A percentile compares a stretch with the other conserved stretches of the same genome.
Evolutionary conservation across 1,140 invertebrate species (phyloP).

Genomic region (Rhopalosiphum maidis): DNA sequence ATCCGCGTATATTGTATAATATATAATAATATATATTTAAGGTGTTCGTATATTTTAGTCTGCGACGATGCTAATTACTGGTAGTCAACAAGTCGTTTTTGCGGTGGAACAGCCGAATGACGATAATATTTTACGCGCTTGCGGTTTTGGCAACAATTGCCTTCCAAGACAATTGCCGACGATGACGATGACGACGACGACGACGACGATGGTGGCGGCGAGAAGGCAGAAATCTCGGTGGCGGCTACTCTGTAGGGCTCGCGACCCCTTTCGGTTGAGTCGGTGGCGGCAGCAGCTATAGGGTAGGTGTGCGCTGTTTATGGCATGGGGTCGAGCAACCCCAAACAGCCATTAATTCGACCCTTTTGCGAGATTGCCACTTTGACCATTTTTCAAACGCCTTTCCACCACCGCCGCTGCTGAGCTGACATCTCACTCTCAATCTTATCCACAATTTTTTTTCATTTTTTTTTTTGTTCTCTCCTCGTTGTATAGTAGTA

Average conservation of each 20-base stretch:
- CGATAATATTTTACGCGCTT: constrained; percentile 40
- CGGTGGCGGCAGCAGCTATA: not conserved
- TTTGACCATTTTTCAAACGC: constrained; percentile 57
- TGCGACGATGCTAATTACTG: not conserved
- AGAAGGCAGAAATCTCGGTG: constrained; percentile 46
- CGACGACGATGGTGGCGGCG: not conserved
- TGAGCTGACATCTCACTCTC: constrained; percentile 41
- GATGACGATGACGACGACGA: not conserved
- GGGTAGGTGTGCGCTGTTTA: constrained; percentile 42
- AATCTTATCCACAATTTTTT: constrained; percentile 49
- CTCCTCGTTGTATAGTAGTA: not conserved
- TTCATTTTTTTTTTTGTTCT: constrained; percentile 11
- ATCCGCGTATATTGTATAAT: not conserved
- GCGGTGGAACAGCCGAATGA: not conserved
- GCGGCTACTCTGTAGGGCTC: not conserved
- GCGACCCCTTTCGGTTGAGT: constrained; percentile 21
- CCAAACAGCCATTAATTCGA: constrained; percentile 57
- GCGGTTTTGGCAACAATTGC: constrained; percentile 49
- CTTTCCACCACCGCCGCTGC: not conserved
- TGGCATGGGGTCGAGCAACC: constrained; percentile 47
- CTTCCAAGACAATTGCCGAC: constrained; percentile 38
- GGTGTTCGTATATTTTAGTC: not conserved
- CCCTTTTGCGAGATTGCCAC: constrained; percentile 57
- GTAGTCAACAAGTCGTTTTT: constrained; percentile 53
- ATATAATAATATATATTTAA: not conserved